Evolutionary conservation across 2,888 invertebrate species (phyloP).

Genomic region (Trilocha varians): DNA sequence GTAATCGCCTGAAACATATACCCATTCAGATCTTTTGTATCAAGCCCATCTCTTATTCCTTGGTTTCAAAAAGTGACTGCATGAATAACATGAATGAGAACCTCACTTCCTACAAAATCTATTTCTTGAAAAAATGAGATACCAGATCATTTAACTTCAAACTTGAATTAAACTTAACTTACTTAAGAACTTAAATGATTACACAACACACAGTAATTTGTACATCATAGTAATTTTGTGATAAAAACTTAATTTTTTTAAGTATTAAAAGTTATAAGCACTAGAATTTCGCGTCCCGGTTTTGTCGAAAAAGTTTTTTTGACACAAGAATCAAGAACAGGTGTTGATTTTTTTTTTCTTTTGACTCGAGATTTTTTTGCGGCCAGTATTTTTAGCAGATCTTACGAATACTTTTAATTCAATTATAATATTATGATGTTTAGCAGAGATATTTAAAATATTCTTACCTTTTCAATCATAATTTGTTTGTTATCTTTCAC

Average conservation of each 20-base stretch:
- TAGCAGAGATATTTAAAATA: conserved; percentile 12
- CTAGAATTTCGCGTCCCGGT: conserved; percentile 6
- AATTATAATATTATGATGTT: no score
- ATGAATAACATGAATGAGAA: no score
- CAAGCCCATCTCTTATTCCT: no score
- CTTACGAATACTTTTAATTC: no score
- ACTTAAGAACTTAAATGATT: conserved; percentile 18
- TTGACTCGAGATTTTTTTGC: not conserved
- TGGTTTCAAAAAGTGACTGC: no score
- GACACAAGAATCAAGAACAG: conserved; percentile 15
- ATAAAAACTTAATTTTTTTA: conserved; percentile 14
- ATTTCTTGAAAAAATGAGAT: no score
- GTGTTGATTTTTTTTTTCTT: conserved; percentile 19
- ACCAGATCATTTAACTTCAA: no score
- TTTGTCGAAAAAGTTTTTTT: conserved; percentile 1
- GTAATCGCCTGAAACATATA: no score
- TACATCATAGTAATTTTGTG: conserved; percentile 12
- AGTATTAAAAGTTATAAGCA: conserved; percentile 6
- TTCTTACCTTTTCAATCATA: conserved; percentile 47
- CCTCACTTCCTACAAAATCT: no score
- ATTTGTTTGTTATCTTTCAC: conserved; percentile 14
- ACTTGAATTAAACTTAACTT: conserved; percentile 1
- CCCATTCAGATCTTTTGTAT: no score
- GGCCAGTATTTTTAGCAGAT: not conserved
- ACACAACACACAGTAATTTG: conserved; percentile 12